phyloP scores from a whole-genome alignment of 1,140 invertebrate species.

The Magallana angulata region DNA sequence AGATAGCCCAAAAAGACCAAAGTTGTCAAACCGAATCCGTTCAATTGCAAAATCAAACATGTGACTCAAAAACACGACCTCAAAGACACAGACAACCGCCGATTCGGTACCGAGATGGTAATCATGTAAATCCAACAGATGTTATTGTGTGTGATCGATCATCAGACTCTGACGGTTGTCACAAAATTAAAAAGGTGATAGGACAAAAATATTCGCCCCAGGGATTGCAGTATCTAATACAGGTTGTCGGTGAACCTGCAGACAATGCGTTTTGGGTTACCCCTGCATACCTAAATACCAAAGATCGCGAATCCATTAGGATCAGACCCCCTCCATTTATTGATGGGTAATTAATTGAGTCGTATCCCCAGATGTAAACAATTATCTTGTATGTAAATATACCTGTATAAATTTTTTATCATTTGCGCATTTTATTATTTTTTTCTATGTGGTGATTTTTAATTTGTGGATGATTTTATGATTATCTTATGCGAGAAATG shows the following conservation, averaged over 20 bases:
- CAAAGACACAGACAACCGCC: not conserved
- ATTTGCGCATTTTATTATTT: too few species aligned
- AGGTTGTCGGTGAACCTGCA: slow-evolving; percentile 52
- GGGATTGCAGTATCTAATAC: slow-evolving; percentile 37
- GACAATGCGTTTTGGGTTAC: slow-evolving; percentile 54
- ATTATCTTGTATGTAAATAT: too few species aligned
- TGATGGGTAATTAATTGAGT: not conserved
- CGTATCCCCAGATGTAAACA: too few species aligned
- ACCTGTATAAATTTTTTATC: too few species aligned
- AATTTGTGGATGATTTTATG: too few species aligned
- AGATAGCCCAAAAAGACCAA: not conserved
- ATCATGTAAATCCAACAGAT: slow-evolving; percentile 8
- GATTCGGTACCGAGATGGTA: slow-evolving; percentile 9
- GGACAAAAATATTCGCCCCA: not conserved
- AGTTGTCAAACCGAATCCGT: too few species aligned
- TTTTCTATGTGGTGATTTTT: too few species aligned
- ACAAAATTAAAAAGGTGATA: too few species aligned
- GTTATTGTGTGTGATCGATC: not conserved
- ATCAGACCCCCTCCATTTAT: not conserved
- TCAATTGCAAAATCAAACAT: too few species aligned
- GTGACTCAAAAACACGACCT: too few species aligned
- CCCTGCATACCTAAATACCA: slow-evolving; percentile 24
- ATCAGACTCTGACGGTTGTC: slow-evolving; percentile 7
- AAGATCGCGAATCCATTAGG: slow-evolving; percentile 27
- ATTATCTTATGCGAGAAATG: too few species aligned